These are phyloP conservation scores for Folsomia manolachei DNA, from an alignment of 2,888 invertebrate genomes.

Conservation along the genomic window DNA sequence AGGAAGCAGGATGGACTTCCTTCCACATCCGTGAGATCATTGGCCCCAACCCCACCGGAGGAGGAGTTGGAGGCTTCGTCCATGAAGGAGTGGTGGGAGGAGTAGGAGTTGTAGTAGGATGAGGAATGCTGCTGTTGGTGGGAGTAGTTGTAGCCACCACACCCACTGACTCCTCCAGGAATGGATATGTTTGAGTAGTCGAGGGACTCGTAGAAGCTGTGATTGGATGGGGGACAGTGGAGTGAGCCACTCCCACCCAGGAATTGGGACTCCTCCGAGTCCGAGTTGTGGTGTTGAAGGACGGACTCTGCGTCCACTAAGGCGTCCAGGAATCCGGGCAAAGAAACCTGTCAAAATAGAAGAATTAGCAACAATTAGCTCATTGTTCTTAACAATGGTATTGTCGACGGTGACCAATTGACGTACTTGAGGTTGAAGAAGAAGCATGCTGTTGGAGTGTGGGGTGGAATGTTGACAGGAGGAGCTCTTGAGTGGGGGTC, in stretches of 20 bases:
- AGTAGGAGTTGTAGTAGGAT: slow-evolving; percentile 20
- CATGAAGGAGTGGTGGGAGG: slow-evolving; percentile 37
- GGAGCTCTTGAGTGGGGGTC: slow-evolving; percentile 38
- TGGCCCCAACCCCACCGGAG: slow-evolving; percentile 43
- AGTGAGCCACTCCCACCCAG: slow-evolving; percentile 42
- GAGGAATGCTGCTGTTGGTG: slow-evolving; percentile 51
- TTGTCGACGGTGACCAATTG: slow-evolving; percentile 49
- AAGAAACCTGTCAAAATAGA: slow-evolving; percentile 23
- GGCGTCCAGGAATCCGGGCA: slow-evolving; percentile 51
- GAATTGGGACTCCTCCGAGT: slow-evolving; percentile 45
- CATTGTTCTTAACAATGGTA: not conserved
- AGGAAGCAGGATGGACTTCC: slow-evolving; percentile 47
- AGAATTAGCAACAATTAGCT: not conserved
- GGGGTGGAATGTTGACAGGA: slow-evolving; percentile 54
- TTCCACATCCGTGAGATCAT: slow-evolving; percentile 7
- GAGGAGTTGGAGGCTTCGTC: slow-evolving; percentile 49
- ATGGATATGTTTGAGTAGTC: slow-evolving; percentile 49
- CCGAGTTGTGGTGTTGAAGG: slow-evolving; percentile 48
- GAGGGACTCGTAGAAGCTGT: slow-evolving; percentile 66
- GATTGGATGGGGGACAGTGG: too few relatives aligned
- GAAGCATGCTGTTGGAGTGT: slow-evolving; percentile 78
- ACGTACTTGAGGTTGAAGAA: slow-evolving; percentile 85
- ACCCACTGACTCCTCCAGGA: not conserved
- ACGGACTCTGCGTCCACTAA: slow-evolving; percentile 50
- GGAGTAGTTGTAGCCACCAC: slow-evolving; percentile 53